Evolutionary conservation across 2,797 vertebrate genomes (phyloP).

Genomic region (Micropoecilia bifurca): DNA sequence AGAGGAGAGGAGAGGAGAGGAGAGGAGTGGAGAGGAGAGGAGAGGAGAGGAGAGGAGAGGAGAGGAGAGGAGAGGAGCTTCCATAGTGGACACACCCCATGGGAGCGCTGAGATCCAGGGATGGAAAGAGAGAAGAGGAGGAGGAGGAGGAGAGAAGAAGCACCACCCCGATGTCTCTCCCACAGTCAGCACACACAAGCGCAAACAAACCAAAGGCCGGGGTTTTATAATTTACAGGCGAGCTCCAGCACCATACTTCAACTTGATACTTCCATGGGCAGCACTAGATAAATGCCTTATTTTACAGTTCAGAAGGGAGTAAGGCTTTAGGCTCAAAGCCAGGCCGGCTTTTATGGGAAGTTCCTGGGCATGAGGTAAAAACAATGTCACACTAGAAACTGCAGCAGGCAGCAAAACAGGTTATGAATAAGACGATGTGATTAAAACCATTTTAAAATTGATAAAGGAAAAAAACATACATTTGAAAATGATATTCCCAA

Average conservation of each 20-base stretch:
- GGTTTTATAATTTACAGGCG: constrained; percentile 62
- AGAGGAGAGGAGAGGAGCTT: constrained; percentile 52
- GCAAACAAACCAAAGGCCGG: constrained; percentile 68
- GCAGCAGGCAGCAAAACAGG: not conserved
- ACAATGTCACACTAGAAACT: constrained; percentile 1
- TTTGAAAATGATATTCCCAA: not conserved
- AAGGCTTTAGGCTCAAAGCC: constrained; percentile 37
- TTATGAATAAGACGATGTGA: not conserved
- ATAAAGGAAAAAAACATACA: not conserved
- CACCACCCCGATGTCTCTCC: constrained; percentile 50
- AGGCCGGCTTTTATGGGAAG: constrained; percentile 34
- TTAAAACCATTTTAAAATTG: not conserved
- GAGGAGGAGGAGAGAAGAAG: constrained; percentile 24
- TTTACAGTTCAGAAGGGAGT: constrained; percentile 65
- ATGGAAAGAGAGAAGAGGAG: constrained; percentile 24
- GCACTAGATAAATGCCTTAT: constrained; percentile 59
- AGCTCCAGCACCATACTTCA: constrained; percentile 68
- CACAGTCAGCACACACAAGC: constrained; percentile 52
- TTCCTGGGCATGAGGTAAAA: constrained; percentile 26
- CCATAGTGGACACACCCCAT: constrained; percentile 73
- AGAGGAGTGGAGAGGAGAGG: constrained; percentile 40
- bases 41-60: no score
- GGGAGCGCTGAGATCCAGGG: constrained; percentile 60
- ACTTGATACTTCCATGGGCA: constrained; percentile 63
- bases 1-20: not conserved